Evolutionary conservation across 2,888 invertebrate species (phyloP).

Genomic region (Cerastoderma edule): DNA sequence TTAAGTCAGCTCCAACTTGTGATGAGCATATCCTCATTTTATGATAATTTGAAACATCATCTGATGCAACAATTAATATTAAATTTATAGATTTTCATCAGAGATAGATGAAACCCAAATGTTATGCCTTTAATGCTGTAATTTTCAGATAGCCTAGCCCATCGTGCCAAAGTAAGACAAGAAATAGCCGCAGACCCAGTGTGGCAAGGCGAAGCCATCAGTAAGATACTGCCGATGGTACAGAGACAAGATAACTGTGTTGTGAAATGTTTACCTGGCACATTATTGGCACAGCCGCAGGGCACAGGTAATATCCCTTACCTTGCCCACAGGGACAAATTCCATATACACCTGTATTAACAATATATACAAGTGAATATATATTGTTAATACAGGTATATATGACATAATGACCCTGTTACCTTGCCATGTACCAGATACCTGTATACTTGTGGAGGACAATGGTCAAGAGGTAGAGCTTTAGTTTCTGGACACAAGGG

Average conservation of each 20-base stretch:
- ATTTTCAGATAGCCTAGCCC: conserved; percentile 17
- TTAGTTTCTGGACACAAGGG: too few relatives aligned
- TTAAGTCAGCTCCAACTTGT: not conserved
- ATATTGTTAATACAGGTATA: not conserved
- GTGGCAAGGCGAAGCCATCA: conserved; percentile 16
- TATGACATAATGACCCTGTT: not conserved
- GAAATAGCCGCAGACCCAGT: not conserved
- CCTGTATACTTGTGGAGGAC: not conserved
- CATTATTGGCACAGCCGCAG: not conserved
- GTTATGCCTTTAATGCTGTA: too few relatives aligned
- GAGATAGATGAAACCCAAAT: too few relatives aligned
- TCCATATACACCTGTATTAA: not conserved
- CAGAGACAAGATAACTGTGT: conserved; percentile 25
- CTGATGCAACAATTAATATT: not conserved
- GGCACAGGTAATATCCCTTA: conserved; percentile 1
- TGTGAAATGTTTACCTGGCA: conserved; percentile 25
- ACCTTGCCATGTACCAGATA: not conserved
- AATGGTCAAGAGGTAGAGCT: too few relatives aligned
- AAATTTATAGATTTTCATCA: too few relatives aligned
- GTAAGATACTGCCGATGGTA: conserved; percentile 14
- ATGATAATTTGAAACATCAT: not conserved
- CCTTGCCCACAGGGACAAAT: not conserved
- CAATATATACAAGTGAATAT: not conserved
- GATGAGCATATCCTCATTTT: not conserved
- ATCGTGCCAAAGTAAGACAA: conserved; percentile 19